Evolutionary conservation across 2,888 invertebrate genomes (phyloP).

Genomic region (Notodonta dromedarius): DNA sequence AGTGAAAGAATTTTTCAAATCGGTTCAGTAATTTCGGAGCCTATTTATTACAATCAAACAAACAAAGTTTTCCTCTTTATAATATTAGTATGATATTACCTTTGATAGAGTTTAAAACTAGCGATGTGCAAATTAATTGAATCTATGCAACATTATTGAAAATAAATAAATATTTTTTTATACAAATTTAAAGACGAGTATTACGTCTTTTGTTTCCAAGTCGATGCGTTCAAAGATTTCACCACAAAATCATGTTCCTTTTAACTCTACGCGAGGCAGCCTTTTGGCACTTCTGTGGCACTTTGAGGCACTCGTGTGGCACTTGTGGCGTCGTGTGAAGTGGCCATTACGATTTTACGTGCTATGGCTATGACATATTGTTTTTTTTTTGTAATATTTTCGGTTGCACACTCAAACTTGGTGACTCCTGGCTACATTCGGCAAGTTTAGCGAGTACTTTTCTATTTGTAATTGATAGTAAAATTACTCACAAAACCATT

Average conservation of each 20-base stretch:
- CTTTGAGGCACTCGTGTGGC: neutral
- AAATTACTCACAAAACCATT: no score
- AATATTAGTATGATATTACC: no score
- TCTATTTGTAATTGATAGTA: neutral
- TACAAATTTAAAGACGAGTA: neutral
- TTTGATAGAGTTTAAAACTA: no score
- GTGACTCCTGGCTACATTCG: no score
- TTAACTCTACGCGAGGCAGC: neutral
- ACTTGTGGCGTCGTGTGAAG: constrained; percentile 3
- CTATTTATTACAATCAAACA: no score
- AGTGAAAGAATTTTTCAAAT: no score
- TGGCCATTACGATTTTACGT: neutral
- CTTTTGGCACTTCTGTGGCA: neutral
- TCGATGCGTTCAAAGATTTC: neutral
- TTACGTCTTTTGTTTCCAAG: neutral
- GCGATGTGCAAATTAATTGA: no score
- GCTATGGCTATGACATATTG: constrained; percentile 1
- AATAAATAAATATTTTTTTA: no score
- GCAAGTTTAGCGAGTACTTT: no score
- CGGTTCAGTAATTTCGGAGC: no score
- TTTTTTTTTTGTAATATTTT: neutral
- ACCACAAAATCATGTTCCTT: neutral
- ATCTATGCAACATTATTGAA: no score
- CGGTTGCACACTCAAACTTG: neutral
- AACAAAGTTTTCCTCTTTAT: no score